Evolutionary conservation across 2,888 invertebrate species (phyloP).

Genomic region (Tridacna gigas): DNA sequence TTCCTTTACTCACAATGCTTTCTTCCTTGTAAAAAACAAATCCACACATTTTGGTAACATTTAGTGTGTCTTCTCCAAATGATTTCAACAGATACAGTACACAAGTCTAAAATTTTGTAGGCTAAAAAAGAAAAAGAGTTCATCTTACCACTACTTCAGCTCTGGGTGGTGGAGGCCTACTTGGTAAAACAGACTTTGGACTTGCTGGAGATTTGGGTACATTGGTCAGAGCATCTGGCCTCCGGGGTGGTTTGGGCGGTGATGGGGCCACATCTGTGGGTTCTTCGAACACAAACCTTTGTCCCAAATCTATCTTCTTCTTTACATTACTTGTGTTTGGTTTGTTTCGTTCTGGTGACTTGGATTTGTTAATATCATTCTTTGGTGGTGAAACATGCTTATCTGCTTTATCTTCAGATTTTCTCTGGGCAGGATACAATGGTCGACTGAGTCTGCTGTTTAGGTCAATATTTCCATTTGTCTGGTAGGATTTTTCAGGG

Average conservation of each 20-base stretch:
- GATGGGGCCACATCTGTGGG: conserved; percentile 38
- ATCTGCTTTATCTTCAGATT: conserved; percentile 1
- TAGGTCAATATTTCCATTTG: conserved; percentile 25
- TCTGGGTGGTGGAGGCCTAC: conserved; percentile 63
- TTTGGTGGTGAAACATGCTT: conserved; percentile 19
- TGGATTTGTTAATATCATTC: conserved; percentile 23
- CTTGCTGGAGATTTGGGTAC: background rate
- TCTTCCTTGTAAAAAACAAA: too few relatives aligned
- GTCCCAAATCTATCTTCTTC: conserved; percentile 67
- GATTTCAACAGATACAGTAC: background rate
- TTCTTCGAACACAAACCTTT: conserved; percentile 64
- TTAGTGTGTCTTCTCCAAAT: too few relatives aligned
- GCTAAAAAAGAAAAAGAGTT: background rate
- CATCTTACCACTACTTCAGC: conserved; percentile 4
- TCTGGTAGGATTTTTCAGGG: conserved; percentile 66
- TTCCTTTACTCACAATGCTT: too few relatives aligned
- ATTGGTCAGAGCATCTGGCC: background rate
- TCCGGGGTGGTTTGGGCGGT: conserved; percentile 32
- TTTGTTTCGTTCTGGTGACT: conserved; percentile 42
- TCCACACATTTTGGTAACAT: too few relatives aligned
- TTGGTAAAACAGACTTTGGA: conserved; percentile 20
- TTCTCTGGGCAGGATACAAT: conserved; percentile 38
- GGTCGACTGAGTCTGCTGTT: conserved; percentile 29
- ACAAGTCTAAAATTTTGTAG: background rate
- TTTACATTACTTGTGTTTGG: conserved; percentile 17